phyloP scores from a whole-genome alignment of 2,797 vertebrate genomes.

The Anguilla obscura region DNA sequence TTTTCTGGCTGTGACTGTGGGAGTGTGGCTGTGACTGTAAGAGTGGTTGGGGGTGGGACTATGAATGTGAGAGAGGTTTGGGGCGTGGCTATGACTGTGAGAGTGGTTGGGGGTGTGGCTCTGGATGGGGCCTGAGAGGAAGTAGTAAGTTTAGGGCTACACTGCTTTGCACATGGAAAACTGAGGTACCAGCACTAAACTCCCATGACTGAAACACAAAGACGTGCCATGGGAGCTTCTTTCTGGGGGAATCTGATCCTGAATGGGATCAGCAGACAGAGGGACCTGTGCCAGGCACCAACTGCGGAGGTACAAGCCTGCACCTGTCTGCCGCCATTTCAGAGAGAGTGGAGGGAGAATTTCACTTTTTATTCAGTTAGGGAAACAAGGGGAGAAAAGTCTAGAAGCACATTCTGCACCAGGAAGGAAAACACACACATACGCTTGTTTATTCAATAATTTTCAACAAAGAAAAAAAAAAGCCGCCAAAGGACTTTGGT shows the following conservation, averaged over 20 bases:
- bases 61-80: not conserved
- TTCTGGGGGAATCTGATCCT: not conserved
- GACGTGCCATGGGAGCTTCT: not conserved
- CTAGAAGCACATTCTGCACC: not conserved
- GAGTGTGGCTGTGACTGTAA: not conserved
- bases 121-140: not conserved
- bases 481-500: not conserved
- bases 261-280: not conserved
- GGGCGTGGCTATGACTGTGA: not conserved
- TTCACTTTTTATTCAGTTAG: not conserved
- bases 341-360: not conserved
- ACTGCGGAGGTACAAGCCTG: not conserved
- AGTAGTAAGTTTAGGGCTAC: not conserved
- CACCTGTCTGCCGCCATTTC: not conserved
- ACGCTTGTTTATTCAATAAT: not conserved
- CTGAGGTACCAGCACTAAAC: not conserved
- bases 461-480: not conserved
- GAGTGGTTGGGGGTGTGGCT: not conserved
- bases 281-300: not conserved
- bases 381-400: not conserved
- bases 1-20: not conserved
- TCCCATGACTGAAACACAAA: not conserved
- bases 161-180: not conserved
- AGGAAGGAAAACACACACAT: not conserved
- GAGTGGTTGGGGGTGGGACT: too few relatives aligned